Evolutionary conservation across 2,888 invertebrate species (phyloP).

Genomic region (Himalopsyche anomala): DNA sequence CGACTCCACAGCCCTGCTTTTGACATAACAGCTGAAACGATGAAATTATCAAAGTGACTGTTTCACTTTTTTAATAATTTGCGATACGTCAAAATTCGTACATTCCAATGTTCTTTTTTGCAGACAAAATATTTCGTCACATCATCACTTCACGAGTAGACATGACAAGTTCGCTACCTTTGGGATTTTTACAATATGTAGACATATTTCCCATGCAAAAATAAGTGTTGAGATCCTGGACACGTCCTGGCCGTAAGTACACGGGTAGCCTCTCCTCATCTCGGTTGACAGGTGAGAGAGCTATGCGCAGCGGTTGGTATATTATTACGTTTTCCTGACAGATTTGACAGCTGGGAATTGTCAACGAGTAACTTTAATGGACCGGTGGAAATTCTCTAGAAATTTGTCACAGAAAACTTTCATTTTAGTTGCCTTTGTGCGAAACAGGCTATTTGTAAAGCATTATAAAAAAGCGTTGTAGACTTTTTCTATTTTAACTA

Average conservation of each 20-base stretch:
- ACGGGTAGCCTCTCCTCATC: neutral
- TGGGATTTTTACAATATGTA: neutral
- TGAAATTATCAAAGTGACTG: no score
- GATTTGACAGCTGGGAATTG: neutral
- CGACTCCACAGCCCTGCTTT: no score
- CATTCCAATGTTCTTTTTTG: no score
- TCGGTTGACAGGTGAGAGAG: neutral
- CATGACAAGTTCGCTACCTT: neutral
- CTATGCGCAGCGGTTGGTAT: neutral
- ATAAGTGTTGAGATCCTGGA: conserved; percentile 14
- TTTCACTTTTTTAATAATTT: no score
- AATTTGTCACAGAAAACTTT: neutral
- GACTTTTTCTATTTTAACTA: no score
- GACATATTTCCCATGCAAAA: neutral
- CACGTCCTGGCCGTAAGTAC: neutral
- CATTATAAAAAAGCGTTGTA: no score
- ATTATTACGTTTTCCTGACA: conserved; percentile 15
- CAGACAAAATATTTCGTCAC: no score
- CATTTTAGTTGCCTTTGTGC: neutral
- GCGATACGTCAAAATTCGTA: no score
- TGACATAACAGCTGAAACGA: no score
- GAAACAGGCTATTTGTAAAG: no score
- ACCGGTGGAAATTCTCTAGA: neutral
- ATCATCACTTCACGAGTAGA: neutral
- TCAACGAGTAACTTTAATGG: neutral